Conservation (phyloP, 2,888 invertebrate species). For the Phalera bucephala region DNA sequence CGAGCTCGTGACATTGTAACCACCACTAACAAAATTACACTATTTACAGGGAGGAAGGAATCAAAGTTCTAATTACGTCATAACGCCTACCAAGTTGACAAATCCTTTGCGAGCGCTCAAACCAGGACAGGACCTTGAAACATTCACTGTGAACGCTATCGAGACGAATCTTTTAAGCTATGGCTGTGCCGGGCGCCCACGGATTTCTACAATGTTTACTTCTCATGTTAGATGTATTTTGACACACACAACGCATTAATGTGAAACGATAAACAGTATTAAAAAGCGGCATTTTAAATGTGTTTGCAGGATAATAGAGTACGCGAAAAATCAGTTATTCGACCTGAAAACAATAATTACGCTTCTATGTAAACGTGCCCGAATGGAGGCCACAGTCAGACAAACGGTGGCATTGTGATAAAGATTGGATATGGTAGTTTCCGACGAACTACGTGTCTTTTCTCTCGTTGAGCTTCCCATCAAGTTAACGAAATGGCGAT, state of each 20-base stretch:
- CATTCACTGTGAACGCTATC: slow-evolving; percentile 76
- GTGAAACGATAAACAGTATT: slow-evolving; percentile 4
- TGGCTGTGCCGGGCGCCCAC: slow-evolving; percentile 64
- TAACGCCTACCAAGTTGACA: slow-evolving; percentile 71
- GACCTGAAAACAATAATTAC: slow-evolving; percentile 30
- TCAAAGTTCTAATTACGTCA: slow-evolving; percentile 63
- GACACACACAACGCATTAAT: slow-evolving; percentile 7
- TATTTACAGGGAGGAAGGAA: slow-evolving; percentile 28
- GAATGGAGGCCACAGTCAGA: slow-evolving; percentile 17
- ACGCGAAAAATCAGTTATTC: slow-evolving; percentile 31
- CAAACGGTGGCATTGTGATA: slow-evolving; percentile 6
- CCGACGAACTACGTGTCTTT: slow-evolving; percentile 5
- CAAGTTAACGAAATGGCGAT: slow-evolving; percentile 36
- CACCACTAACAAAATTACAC: slow-evolving; percentile 1
- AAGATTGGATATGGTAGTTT: slow-evolving; percentile 7
- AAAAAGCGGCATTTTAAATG: slow-evolving; percentile 5
- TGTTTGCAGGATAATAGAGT: slow-evolving; percentile 20
- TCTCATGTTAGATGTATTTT: slow-evolving; percentile 14
- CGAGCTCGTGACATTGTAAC: background rate
- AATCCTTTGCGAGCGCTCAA: slow-evolving; percentile 72
- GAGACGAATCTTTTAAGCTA: slow-evolving; percentile 72
- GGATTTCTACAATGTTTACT: slow-evolving; percentile 40
- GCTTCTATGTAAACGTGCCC: slow-evolving; percentile 22
- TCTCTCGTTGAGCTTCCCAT: slow-evolving; percentile 10
- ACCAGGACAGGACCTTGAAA: slow-evolving; percentile 80